A percentile compares a stretch with the other conserved stretches of the same genome.
Evolutionary conservation across 2,888 invertebrate genomes (phyloP).

Genomic region (Drosophila mimetica): DNA sequence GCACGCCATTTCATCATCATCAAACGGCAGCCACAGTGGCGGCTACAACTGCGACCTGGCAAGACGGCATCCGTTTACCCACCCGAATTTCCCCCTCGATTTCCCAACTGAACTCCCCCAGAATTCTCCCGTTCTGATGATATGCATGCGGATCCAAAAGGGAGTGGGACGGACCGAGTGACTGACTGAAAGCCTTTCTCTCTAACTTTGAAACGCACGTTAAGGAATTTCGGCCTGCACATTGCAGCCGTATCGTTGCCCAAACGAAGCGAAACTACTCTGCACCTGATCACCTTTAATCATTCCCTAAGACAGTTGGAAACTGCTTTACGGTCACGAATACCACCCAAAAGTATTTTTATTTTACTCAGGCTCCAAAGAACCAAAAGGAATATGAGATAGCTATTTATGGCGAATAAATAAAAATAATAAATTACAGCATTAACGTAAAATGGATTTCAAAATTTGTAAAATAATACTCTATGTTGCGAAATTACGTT

Average conservation of each 20-base stretch:
- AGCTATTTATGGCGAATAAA: too few species aligned
- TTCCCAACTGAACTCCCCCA: constrained; percentile 13
- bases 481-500: too few species aligned
- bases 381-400: too few species aligned
- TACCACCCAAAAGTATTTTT: not conserved
- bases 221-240: constrained; percentile 54
- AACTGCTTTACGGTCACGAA: not conserved
- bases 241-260: constrained; percentile 14
- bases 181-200: constrained; percentile 20
- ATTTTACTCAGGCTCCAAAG: not conserved
- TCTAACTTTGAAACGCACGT: constrained; percentile 40
- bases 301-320: constrained; percentile 33
- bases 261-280: constrained; percentile 11
- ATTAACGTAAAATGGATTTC: too few species aligned
- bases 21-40: constrained; percentile 62
- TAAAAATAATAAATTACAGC: too few species aligned
- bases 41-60: constrained; percentile 52
- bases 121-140: constrained; percentile 73
- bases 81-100: constrained; percentile 3
- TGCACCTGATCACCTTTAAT: constrained; percentile 37
- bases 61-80: constrained; percentile 47
- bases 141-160: constrained; percentile 52
- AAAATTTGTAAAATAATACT: too few species aligned
- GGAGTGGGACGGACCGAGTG: not conserved
- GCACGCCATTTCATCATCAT: constrained; percentile 79